Evolutionary conservation across 2,113 vertebrate species (phyloP).

Genomic region (Leptosomus discolor): DNA sequence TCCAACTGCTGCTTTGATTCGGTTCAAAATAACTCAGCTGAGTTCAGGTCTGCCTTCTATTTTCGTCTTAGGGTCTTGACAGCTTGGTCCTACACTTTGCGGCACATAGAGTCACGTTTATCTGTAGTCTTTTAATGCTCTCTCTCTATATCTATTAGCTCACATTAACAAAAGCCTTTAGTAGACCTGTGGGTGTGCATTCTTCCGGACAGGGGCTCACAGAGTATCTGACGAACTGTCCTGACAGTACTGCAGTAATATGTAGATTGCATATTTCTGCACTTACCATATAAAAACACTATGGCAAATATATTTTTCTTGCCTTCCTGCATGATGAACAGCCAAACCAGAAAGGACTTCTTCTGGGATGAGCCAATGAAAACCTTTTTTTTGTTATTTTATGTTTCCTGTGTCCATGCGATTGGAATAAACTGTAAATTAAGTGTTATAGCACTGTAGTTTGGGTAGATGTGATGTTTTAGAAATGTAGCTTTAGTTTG

Average conservation of each 20-base stretch:
- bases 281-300: not conserved
- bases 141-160: not conserved
- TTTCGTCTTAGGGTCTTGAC: not conserved
- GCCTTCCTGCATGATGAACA: conserved; percentile 29
- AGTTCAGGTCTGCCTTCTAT: not conserved
- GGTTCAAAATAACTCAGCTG: not conserved
- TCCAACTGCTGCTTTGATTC: not conserved
- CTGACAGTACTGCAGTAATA: not conserved
- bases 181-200: not conserved
- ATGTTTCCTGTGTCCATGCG: conserved; percentile 54
- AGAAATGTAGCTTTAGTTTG: conserved; percentile 76
- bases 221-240: not conserved
- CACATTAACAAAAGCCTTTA: not conserved
- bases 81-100: not conserved
- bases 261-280: not conserved
- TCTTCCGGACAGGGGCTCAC: not conserved
- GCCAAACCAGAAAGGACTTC: conserved; percentile 33
- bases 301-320: not conserved
- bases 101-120: not conserved
- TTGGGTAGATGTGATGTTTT: conserved; percentile 65
- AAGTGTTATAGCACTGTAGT: conserved; percentile 65
- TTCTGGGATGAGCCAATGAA: conserved; percentile 50
- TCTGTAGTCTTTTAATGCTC: not conserved
- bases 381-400: conserved; percentile 61
- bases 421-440: conserved; percentile 80